A percentile compares a stretch with the other conserved stretches of the same genome.
These are phyloP conservation scores for Panulirus ornatus DNA, from an alignment of 1,140 invertebrate species.

Conservation along the genomic window DNA sequence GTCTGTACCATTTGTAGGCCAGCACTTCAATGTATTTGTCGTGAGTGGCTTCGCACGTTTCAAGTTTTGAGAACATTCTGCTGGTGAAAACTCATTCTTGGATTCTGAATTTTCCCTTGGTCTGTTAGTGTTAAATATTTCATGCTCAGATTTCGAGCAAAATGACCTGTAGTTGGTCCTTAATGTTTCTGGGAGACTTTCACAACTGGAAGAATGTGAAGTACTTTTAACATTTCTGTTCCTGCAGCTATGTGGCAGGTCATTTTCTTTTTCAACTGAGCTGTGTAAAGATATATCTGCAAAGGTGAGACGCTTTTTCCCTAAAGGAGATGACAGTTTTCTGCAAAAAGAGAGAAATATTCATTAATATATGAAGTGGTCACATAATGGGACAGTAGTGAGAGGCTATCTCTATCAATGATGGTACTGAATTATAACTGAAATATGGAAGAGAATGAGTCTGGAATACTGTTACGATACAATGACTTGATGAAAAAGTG, in stretches of 20 bases:
- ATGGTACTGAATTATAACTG: too few relatives aligned
- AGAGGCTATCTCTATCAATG: too few relatives aligned
- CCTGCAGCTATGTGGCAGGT: not conserved
- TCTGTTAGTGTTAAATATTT: not conserved
- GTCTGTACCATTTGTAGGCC: not conserved
- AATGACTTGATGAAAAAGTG: too few relatives aligned
- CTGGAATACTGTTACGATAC: too few relatives aligned
- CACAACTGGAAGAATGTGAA: not conserved
- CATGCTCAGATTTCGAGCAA: not conserved
- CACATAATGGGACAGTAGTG: too few relatives aligned
- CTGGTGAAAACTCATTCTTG: not conserved
- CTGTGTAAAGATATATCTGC: not conserved
- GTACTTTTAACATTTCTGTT: not conserved
- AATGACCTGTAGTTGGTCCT: not conserved
- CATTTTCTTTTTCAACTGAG: not conserved
- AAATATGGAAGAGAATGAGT: too few relatives aligned
- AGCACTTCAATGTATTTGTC: not conserved
- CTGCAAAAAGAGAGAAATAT: not conserved
- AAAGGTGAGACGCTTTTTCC: slow-evolving; percentile 1
- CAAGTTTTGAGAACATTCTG: not conserved
- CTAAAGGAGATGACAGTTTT: not conserved
- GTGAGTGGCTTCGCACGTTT: not conserved
- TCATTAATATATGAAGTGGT: too few relatives aligned
- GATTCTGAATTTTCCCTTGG: not conserved
- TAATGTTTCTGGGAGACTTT: not conserved